These are phyloP conservation scores for Dasypolia templi DNA, from an alignment of 2,888 invertebrate species.

Conservation along the genomic window DNA sequence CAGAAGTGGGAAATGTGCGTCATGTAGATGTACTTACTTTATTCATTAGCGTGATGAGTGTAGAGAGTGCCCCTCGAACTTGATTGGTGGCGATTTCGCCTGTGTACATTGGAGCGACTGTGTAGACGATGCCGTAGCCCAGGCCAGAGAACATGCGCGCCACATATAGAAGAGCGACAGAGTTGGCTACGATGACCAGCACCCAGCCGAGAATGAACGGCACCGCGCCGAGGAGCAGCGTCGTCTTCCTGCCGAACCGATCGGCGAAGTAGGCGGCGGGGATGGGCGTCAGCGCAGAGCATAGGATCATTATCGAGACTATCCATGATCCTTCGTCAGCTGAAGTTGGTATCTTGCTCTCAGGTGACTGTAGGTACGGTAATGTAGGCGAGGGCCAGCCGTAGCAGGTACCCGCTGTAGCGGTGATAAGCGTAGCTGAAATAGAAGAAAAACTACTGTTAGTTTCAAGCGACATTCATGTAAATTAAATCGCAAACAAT, in stretches of 20 bases:
- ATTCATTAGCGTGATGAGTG: conserved; percentile 90
- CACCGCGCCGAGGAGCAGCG: conserved; percentile 91
- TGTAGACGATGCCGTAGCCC: conserved; percentile 91
- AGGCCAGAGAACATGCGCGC: conserved; percentile 92
- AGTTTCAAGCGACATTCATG: conserved; percentile 28
- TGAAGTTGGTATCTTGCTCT: conserved; percentile 88
- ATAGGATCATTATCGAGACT: conserved; percentile 92
- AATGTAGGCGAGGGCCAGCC: conserved; percentile 92
- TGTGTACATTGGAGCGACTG: conserved; percentile 91
- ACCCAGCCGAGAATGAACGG: conserved; percentile 92
- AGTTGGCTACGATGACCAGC: conserved; percentile 90
- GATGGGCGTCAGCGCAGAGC: conserved; percentile 91
- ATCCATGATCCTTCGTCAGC: conserved; percentile 91
- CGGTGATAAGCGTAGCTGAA: conserved; percentile 89
- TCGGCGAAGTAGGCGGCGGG: conserved; percentile 92
- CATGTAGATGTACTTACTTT: conserved; percentile 82
- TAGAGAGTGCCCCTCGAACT: conserved; percentile 91
- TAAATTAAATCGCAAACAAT: conserved; percentile 35
- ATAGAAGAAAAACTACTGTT: conserved; percentile 66
- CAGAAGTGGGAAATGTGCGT: conserved; percentile 22
- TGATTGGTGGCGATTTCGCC: conserved; percentile 91
- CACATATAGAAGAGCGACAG: conserved; percentile 90
- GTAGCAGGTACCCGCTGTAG: conserved; percentile 89
- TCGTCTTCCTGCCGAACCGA: conserved; percentile 92
- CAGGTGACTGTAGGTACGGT: conserved; percentile 84